Evolutionary conservation across 2,113 vertebrate species (phyloP).

Genomic region (Glaucomys volans): DNA sequence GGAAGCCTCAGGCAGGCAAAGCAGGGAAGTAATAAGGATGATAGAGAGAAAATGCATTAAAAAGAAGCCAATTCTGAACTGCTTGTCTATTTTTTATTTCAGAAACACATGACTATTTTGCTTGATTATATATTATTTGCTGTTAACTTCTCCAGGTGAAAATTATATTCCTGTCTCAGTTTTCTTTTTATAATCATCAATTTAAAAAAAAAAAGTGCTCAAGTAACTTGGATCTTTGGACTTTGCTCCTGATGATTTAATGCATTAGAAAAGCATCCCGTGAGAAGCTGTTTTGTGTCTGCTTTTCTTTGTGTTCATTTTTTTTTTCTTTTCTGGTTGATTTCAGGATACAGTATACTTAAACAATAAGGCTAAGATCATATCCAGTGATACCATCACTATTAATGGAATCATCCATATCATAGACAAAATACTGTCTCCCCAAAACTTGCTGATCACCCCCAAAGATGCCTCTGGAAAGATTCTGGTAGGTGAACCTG

Average conservation of each 20-base stretch:
- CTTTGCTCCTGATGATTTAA: neutral
- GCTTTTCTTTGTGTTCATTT: neutral
- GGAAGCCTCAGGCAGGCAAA: neutral
- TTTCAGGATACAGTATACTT: conserved; percentile 88
- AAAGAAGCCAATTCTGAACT: neutral
- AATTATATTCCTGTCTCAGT: neutral
- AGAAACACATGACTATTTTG: neutral
- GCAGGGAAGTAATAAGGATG: neutral
- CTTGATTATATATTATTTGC: neutral
- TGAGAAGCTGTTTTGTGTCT: neutral
- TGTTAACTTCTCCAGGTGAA: neutral
- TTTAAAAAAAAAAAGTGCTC: neutral
- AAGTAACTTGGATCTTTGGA: neutral
- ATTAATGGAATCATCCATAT: conserved; percentile 94
- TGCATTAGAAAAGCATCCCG: no score
- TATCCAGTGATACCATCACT: conserved; percentile 87
- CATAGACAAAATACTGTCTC: conserved; percentile 90
- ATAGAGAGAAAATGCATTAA: neutral
- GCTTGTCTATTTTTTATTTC: neutral
- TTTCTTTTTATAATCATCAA: neutral
- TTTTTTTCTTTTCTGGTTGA: conserved; percentile 15
- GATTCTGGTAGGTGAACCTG: conserved; percentile 76
- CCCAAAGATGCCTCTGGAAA: conserved; percentile 37
- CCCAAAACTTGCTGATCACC: conserved; percentile 80
- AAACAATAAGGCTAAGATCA: conserved; percentile 89